These are phyloP conservation scores for Camponotus floridanus DNA, from an alignment of 1,140 invertebrate genomes.

Conservation along the genomic window DNA sequence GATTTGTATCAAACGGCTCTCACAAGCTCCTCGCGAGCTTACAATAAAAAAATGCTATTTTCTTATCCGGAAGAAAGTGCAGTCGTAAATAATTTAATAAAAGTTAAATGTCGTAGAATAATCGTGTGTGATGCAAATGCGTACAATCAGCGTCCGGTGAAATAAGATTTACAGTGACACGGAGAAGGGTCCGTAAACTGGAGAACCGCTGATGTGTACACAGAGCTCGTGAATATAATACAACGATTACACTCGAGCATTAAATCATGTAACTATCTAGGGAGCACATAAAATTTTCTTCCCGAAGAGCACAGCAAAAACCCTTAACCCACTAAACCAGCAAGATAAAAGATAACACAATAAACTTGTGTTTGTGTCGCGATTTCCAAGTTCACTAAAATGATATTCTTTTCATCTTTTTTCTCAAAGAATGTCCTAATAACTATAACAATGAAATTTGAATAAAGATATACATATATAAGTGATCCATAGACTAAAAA, in stretches of 20 bases:
- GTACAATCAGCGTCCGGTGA: neutral
- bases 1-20: constrained; percentile 16
- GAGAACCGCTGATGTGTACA: neutral
- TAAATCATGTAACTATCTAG: constrained; percentile 36
- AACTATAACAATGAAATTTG: neutral
- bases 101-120: neutral
- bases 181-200: neutral
- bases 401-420: neutral
- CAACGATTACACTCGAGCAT: constrained; percentile 15
- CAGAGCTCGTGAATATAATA: neutral
- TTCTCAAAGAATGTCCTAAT: neutral
- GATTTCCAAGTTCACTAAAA: constrained; percentile 2
- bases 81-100: neutral
- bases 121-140: neutral
- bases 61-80: neutral
- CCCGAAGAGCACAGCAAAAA: neutral
- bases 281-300: constrained; percentile 21
- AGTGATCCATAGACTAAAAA: no score
- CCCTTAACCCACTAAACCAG: constrained; percentile 14
- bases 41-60: neutral
- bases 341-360: constrained; percentile 15
- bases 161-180: neutral
- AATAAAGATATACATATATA: neutral
- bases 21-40: neutral
- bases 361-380: neutral